Evolutionary conservation across 2,797 vertebrate species (phyloP).

Genomic region (Epinephelus coioides): DNA sequence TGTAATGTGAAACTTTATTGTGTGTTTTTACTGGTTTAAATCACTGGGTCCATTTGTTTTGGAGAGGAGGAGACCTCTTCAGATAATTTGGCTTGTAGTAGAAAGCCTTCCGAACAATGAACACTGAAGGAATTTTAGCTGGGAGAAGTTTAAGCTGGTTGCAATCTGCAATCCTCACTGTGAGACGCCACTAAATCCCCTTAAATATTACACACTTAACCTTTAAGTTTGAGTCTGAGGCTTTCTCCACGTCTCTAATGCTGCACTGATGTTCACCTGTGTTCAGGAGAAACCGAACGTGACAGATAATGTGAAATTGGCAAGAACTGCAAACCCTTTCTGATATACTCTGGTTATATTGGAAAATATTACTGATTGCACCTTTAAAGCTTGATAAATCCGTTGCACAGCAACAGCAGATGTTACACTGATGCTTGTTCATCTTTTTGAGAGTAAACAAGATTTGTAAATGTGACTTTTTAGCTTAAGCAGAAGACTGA

Average conservation of each 20-base stretch:
- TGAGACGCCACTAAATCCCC: too few species aligned
- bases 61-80: too few species aligned
- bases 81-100: too few species aligned
- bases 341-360: slow-evolving; percentile 1
- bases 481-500: background rate
- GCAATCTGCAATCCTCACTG: too few species aligned
- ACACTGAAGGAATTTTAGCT: too few species aligned
- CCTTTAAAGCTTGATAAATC: slow-evolving; percentile 13
- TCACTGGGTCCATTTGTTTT: too few species aligned
- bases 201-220: too few species aligned
- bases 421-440: slow-evolving; percentile 13
- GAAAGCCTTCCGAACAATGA: too few species aligned
- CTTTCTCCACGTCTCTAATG: background rate
- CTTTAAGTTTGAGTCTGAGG: slow-evolving; percentile 5
- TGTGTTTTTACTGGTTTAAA: too few species aligned
- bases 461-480: slow-evolving; percentile 19
- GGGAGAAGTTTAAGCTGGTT: too few species aligned
- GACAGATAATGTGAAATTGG: background rate
- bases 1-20: too few species aligned
- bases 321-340: background rate
- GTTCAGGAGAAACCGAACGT: background rate
- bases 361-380: slow-evolving; percentile 17
- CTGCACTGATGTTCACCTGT: slow-evolving; percentile 11
- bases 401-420: slow-evolving; percentile 9
- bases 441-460: slow-evolving; percentile 4